These are phyloP conservation scores for Octodonta nipae DNA, from an alignment of 2,888 invertebrate genomes.

Conservation along the genomic window DNA sequence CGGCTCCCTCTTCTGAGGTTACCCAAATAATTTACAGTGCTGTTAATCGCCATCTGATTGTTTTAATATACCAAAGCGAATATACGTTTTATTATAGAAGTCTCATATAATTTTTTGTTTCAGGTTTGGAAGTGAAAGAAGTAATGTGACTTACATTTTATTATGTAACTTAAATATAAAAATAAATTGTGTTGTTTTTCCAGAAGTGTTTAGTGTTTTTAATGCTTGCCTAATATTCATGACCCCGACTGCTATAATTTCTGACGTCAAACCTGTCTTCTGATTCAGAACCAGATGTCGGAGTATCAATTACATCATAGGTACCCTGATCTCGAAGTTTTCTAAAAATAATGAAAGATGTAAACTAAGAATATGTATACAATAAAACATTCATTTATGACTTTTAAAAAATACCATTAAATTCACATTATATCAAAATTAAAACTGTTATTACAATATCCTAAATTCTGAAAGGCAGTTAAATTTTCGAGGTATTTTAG, in stretches of 20 bases:
- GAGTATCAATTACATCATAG: constrained; percentile 17
- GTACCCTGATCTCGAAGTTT: constrained; percentile 8
- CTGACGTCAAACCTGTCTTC: constrained; percentile 27
- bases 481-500: too few species aligned
- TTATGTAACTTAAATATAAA: constrained; percentile 21
- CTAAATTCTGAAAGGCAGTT: too few species aligned
- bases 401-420: too few species aligned
- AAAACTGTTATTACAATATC: too few species aligned
- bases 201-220: constrained; percentile 5
- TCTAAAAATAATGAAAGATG: constrained; percentile 9
- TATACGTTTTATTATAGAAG: too few species aligned
- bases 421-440: too few species aligned
- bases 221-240: too few species aligned
- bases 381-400: too few species aligned
- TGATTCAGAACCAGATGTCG: constrained; percentile 20
- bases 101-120: constrained; percentile 41
- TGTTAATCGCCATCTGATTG: constrained; percentile 21
- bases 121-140: constrained; percentile 85
- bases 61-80: too few species aligned
- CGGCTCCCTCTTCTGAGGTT: constrained; percentile 34
- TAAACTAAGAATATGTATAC: too few species aligned
- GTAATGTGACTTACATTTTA: constrained; percentile 37
- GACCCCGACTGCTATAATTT: too few species aligned
- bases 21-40: constrained; percentile 21
- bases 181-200: too few species aligned